Evolutionary conservation across 2,888 invertebrate genomes (phyloP).

Genomic region (Lithophane ornitopus): DNA sequence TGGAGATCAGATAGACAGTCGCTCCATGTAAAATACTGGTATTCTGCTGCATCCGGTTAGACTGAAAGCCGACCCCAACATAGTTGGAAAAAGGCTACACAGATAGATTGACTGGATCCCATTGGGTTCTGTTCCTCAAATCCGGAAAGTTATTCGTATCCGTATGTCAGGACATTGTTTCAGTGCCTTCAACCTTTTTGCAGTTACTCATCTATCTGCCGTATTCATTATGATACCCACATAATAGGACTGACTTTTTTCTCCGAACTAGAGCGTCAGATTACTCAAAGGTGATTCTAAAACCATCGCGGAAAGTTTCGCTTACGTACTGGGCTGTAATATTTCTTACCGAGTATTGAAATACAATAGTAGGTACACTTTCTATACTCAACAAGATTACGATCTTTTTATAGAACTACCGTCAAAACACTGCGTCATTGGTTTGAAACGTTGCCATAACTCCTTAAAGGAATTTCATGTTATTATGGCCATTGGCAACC

Average conservation of each 20-base stretch:
- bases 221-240: background rate
- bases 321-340: conserved; percentile 22
- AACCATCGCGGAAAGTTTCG: conserved; percentile 30
- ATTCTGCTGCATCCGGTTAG: no score
- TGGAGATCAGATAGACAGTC: no score
- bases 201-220: no score
- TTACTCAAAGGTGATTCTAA: conserved; percentile 19
- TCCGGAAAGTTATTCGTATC: no score
- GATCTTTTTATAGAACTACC: conserved; percentile 60
- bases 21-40: no score
- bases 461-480: conserved; percentile 44
- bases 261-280: background rate
- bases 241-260: background rate
- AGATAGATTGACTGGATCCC: background rate
- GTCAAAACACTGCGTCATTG: conserved; percentile 58
- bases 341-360: conserved; percentile 28
- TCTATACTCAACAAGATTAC: conserved; percentile 47
- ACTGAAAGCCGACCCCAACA: no score
- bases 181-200: background rate
- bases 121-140: background rate
- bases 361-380: conserved; percentile 43
- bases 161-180: no score
- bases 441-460: conserved; percentile 65
- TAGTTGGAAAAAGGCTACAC: no score
- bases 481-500: conserved; percentile 55